phyloP scores from a whole-genome alignment of 2,113 vertebrate species.

The Chaenogobius annularis region DNA sequence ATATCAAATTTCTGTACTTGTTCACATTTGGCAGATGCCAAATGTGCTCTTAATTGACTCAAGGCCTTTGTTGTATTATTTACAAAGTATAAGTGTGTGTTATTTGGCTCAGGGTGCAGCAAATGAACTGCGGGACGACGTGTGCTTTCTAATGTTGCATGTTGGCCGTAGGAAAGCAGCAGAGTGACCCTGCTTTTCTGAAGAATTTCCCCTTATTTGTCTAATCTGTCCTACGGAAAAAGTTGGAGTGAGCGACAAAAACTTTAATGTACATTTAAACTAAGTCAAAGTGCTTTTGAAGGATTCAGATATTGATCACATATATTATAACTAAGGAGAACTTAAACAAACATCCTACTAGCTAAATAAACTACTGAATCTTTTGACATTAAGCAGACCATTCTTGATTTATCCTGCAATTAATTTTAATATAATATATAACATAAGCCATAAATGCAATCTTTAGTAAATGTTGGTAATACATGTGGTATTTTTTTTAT shows the following conservation, averaged over 20 bases:
- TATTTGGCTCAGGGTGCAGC: background rate
- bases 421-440: background rate
- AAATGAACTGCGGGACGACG: too few species aligned
- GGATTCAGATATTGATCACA: constrained; percentile 19
- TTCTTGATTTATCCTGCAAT: background rate
- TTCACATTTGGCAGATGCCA: background rate
- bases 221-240: background rate
- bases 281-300: constrained; percentile 2
- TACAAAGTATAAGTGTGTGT: background rate
- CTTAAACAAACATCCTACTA: constrained; percentile 1
- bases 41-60: background rate
- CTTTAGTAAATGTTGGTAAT: background rate
- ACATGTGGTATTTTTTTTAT: background rate
- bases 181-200: constrained; percentile 6
- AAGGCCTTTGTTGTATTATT: background rate
- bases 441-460: background rate
- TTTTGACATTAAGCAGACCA: background rate
- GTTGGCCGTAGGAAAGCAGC: constrained; percentile 15
- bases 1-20: background rate
- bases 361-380: background rate
- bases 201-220: background rate
- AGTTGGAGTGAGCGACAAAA: background rate
- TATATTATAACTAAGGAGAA: too few species aligned
- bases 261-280: constrained; percentile 6
- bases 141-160: background rate